Base-by-base conservation (phyloP, 2,113 vertebrate species). In the Xenus cinereus region DNA sequence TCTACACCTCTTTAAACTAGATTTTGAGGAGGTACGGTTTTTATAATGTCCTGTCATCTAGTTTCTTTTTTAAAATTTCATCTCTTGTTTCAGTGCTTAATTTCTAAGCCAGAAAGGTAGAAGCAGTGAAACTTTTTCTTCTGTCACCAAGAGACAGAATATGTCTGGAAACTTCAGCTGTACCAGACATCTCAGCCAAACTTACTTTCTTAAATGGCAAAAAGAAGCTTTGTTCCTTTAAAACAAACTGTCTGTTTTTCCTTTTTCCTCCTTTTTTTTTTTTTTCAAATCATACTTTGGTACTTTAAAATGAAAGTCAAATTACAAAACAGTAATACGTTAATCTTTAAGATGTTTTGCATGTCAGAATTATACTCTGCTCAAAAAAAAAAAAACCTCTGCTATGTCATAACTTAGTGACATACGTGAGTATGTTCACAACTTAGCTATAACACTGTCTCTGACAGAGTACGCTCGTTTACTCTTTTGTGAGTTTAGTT, bases 1-100 rank as follows among this genome's bases (percentile, higher is more conserved):
- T 26, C 24, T 53, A 0, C 9, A 16, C 11, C 7, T 26, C 26
- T 59, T n/a, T 23, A 48, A 48, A 27, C 12, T 0, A 0, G 27
- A 26, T 78, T 71, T 73, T 48, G 33, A 78, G 35, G 50, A 43
- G 10, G 3, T 41, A 5, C 1, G 4, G 3, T 69, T 74, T 27
- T 78, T 87, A 14, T 67, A 54, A 35, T 51, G 15, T 50, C 26
- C 11, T 12, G 27, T 22, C 9, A 48, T 48, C 33, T 81, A 27
- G 6, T 57, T 51, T 11, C 0, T 24, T 30, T 57, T 48, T 43
- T 51, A 5, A 60, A 74, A 57, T 27, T 57, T 67, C 5, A 6
- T 14, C 15, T 85, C 24, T 6, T 3, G 10, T 72, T 90, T 66
- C 30, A 56, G 26, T 51, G 30, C 37, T 16, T 67, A 12, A n/a